Base-by-base conservation (phyloP, 2,113 vertebrate species). In the Prietella phreatophila region DNA sequence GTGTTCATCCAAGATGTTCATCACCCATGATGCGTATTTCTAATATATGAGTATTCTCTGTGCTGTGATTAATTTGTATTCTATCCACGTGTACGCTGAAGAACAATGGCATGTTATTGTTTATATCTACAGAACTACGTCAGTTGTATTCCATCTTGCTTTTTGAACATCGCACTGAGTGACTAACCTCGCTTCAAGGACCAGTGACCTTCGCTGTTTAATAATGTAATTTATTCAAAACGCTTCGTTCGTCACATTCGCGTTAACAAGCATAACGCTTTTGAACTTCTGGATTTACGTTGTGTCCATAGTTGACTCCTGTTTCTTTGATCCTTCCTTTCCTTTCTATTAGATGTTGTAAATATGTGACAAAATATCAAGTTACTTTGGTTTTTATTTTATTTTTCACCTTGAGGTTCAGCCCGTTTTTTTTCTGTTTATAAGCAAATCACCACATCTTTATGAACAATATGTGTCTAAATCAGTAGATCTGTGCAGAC, bases 41-140 rank as follows among this genome's bases (percentile, higher is more conserved):
- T 88, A 67, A 76, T 82, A 71, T 87, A 85, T 87, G 80, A 90
- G 92, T 93, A 93, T 93, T 91, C 93, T 94, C 93, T 88, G 92
- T 94, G 93, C 93, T 95, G 94, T 95, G 93, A 93, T 95, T 94
- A 92, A 91, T 87, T 91, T 93, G 93, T 92, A 93, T 94, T 91
- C 92, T 95, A 94, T 87, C 67, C 76, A 36, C 80, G 65, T 89
- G 87, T 88, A 85, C 85, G 53, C 82, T 83, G 60, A 76, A 63
- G 10, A 76, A 93, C 92, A 92, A 93, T 92, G 8, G 95, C 96
- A 96, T 96, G 96, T 89, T 50, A 89, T 93, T 87, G 65, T 88
- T 89, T 78, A 80, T 84, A 89, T 85, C 61, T 83, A 39, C 83
- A 69, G 83, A 65, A 84, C 89, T 86, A 94, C 75, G 85, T 92